Conservation (phyloP, 2,888 invertebrate genomes). For the Epinotia brunnichana region DNA sequence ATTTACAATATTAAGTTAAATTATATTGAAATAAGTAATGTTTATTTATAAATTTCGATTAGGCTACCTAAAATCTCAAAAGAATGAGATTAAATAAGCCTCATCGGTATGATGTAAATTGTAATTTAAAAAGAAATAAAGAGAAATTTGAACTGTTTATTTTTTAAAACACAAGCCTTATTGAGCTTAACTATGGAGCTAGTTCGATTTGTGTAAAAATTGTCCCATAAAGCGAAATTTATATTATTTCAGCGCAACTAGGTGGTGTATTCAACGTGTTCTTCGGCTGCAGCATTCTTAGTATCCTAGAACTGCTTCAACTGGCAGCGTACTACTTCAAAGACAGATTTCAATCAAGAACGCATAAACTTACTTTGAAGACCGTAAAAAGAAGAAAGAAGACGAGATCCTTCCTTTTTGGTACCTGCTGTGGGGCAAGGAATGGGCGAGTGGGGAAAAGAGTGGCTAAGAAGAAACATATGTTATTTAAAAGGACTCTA, state of each 20-base stretch:
- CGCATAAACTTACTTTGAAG: not conserved
- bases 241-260: constrained; percentile 64
- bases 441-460: constrained; percentile 10
- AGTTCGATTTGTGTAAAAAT: too few species aligned
- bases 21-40: too few species aligned
- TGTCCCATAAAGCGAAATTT: not conserved
- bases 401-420: not conserved
- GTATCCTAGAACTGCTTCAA: constrained; percentile 61
- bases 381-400: constrained; percentile 21
- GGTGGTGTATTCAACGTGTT: constrained; percentile 73
- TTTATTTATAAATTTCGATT: too few species aligned
- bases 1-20: too few species aligned
- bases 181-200: too few species aligned
- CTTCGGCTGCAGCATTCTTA: constrained; percentile 73
- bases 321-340: constrained; percentile 46
- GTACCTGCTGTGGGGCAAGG: not conserved
- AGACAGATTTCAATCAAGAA: not conserved
- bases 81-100: too few species aligned
- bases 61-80: too few species aligned
- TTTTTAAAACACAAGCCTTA: too few species aligned
- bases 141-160: too few species aligned
- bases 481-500: not conserved
- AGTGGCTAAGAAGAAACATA: not conserved
- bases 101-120: too few species aligned
- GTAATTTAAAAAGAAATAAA: too few species aligned